Base-by-base conservation (phyloP, 1,140 invertebrate species). In the Heliconius eleuchia region DNA sequence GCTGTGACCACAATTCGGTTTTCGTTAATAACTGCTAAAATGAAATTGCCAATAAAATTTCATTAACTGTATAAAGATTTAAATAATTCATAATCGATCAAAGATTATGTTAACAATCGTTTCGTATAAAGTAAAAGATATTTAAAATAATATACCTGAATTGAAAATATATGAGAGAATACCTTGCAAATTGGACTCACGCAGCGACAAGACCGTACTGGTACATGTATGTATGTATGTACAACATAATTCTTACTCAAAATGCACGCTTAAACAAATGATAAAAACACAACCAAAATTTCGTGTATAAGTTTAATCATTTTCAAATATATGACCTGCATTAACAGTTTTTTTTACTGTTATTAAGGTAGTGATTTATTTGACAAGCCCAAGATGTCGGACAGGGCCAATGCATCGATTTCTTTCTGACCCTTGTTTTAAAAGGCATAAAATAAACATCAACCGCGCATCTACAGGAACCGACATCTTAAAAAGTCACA, bases 351-450 rank as follows among this genome's bases (percentile, higher is more conserved):
- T 83, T 83, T 87, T 88, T 86, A 86, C 77, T 92, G 90, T 90
- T 90, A 90, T 89, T 88, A 86, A 86, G 80, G 83, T 85, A 82
- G 86, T 91, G 90, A 91, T 93, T 93, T 93, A 93, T 93, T 80
- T 88, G 86, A 89, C 88, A 87, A 83, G 78, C 80, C 77, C 76
- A 79, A 87, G 87, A 87, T 86, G 87, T 88, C 83, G 83, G 86
- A 84, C 86, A 87, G 85, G 78, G 84, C 87, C 88, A 89, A 89
- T 87, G 89, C 90, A 88, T 89, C 86, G 84, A 88, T 87, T 88
- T 82, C 85, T 88, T 83, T 81, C 80, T 73, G 88, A 88, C 81
- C 88, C 90, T 91, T 93, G 91, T 92, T 92, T 89, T 86, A 87
- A 87, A 89, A 90, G 84, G 84, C 85, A 90, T 92, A 91, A 91